Conservation (phyloP, 2,797 vertebrate species). For the Podarcis lilfordi region DNA sequence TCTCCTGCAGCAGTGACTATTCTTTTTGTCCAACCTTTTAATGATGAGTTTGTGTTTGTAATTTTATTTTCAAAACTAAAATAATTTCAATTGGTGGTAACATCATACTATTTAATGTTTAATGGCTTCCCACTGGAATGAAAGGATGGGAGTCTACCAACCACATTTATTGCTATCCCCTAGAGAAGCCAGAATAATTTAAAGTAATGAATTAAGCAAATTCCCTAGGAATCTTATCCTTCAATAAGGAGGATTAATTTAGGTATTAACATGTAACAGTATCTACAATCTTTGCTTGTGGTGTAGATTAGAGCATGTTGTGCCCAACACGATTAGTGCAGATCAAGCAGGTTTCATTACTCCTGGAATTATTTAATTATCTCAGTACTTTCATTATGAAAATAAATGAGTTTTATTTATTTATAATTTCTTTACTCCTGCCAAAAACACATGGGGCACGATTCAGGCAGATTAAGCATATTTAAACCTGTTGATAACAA, state of each 20-base stretch:
- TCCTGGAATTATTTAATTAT: slow-evolving; percentile 64
- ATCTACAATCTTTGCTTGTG: slow-evolving; percentile 60
- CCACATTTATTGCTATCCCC: slow-evolving; percentile 37
- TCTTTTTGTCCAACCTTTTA: not conserved
- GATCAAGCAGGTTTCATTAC: slow-evolving; percentile 57
- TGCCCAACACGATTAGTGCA: slow-evolving; percentile 42
- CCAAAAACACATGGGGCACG: slow-evolving; percentile 49
- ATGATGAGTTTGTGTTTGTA: slow-evolving; percentile 14
- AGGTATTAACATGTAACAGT: slow-evolving; percentile 60
- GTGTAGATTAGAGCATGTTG: slow-evolving; percentile 60
- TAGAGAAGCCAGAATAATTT: slow-evolving; percentile 58
- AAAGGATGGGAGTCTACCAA: slow-evolving; percentile 12
- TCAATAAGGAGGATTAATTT: slow-evolving; percentile 67
- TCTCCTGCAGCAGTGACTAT: not conserved
- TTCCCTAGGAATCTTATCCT: slow-evolving; percentile 62
- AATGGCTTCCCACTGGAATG: slow-evolving; percentile 28
- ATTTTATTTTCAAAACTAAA: slow-evolving; percentile 38
- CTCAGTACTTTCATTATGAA: slow-evolving; percentile 62
- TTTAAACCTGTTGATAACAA: not conserved
- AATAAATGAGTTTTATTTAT: slow-evolving; percentile 52
- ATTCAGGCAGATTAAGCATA: not conserved
- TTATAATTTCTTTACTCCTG: slow-evolving; percentile 12
- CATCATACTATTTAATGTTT: slow-evolving; percentile 35
- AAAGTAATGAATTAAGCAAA: slow-evolving; percentile 67
- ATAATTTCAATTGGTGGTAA: slow-evolving; percentile 11